Percentiles rank a stretch among this genome's conserved stretches.
These are phyloP conservation scores for Lophotriccus pileatus DNA, from an alignment of 2,797 vertebrate species.

Conservation along the genomic window DNA sequence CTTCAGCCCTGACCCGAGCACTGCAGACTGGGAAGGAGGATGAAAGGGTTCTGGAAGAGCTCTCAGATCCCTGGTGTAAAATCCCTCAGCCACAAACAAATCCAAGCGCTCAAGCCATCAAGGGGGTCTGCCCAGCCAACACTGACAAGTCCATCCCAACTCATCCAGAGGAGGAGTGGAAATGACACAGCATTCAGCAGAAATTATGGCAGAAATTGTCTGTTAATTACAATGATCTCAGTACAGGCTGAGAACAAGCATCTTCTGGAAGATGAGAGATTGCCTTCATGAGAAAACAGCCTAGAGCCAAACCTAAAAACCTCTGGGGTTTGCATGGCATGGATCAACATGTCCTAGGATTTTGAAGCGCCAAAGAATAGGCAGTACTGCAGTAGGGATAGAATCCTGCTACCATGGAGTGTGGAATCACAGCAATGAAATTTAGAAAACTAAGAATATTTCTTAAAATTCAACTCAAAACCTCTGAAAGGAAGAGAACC, in stretches of 20 bases:
- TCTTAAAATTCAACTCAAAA: neutral
- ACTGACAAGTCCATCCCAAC: neutral
- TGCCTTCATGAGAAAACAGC: neutral
- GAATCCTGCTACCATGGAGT: neutral
- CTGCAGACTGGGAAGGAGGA: neutral
- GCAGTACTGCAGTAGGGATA: neutral
- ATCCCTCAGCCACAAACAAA: neutral
- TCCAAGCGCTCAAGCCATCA: neutral
- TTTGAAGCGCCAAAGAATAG: neutral
- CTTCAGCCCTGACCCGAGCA: neutral
- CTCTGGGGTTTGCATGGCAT: neutral
- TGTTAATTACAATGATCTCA: neutral
- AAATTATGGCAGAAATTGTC: neutral
- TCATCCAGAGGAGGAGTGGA: neutral
- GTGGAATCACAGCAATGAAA: neutral
- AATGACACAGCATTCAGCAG: neutral
- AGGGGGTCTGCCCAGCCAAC: neutral
- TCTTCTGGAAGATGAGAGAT: neutral
- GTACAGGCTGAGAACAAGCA: neutral
- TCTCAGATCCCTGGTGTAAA: neutral
- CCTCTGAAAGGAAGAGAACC: neutral
- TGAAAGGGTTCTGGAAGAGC: neutral
- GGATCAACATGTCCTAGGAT: fast-evolving
- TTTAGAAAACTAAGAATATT: neutral
- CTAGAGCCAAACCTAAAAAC: neutral